These are phyloP conservation scores for Mormyrops boulengeri DNA, from an alignment of 2,797 vertebrate genomes.

Conservation along the genomic window DNA sequence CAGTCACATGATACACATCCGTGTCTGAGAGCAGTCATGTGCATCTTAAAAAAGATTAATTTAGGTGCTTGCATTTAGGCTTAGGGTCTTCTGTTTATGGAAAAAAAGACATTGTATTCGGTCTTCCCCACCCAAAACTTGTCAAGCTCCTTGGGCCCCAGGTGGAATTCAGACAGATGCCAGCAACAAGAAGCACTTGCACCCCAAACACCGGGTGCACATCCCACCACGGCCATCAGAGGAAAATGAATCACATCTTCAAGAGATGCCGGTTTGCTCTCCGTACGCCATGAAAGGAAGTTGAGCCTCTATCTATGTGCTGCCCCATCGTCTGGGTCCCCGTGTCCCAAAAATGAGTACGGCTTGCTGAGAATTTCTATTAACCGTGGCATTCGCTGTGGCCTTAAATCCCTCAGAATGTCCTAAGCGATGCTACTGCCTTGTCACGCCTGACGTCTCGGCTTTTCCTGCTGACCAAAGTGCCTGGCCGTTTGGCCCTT, in stretches of 20 bases:
- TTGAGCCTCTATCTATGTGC: background rate
- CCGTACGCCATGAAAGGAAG: background rate
- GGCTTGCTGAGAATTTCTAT: background rate
- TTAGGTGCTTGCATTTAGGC: background rate
- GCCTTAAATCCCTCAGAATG: background rate
- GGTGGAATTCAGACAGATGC: background rate
- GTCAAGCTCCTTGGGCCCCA: background rate
- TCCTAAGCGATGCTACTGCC: background rate
- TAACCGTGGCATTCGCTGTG: background rate
- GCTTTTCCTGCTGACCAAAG: slow-evolving; percentile 5
- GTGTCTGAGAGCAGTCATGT: background rate
- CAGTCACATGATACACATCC: background rate
- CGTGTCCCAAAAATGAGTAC: background rate
- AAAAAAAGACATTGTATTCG: slow-evolving; percentile 26
- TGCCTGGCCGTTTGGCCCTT: slow-evolving; percentile 14
- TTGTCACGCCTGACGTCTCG: background rate
- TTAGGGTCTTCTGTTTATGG: background rate
- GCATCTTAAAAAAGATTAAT: background rate
- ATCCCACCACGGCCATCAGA: background rate
- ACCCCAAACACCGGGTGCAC: background rate
- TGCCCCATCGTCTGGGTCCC: background rate
- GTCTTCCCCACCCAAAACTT: background rate
- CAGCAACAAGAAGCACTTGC: background rate
- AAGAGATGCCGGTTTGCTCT: background rate
- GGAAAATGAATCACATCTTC: background rate